Conservation (phyloP, 2,113 vertebrate genomes). For the Actinemys pallida region DNA sequence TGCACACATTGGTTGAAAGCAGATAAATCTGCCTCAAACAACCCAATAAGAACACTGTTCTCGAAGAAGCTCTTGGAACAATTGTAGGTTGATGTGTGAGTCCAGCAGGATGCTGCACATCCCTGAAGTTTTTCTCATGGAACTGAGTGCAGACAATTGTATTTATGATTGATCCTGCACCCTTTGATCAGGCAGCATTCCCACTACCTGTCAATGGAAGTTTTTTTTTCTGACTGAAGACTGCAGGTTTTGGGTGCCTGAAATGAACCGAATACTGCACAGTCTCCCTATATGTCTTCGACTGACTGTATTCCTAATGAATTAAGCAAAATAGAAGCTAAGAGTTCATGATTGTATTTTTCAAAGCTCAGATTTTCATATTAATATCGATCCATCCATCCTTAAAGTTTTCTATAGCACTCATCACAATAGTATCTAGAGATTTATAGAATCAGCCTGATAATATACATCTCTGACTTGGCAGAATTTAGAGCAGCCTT, state of each 20-base stretch:
- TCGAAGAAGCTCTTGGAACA: neutral
- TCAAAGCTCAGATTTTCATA: neutral
- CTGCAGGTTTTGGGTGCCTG: neutral
- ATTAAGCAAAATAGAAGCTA: neutral
- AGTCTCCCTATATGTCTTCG: neutral
- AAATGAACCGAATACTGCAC: neutral
- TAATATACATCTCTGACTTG: neutral
- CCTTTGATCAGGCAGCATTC: neutral
- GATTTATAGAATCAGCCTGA: neutral
- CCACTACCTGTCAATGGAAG: accelerated
- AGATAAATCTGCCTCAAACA: neutral
- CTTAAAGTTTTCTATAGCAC: neutral
- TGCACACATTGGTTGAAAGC: neutral
- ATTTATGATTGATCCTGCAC: neutral
- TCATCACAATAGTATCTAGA: neutral
- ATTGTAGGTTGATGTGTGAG: neutral
- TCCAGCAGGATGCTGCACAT: neutral
- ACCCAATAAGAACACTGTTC: neutral
- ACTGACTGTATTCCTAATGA: neutral
- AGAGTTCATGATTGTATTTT: neutral
- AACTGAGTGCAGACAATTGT: neutral
- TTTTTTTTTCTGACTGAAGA: neutral
- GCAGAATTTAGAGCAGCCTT: neutral
- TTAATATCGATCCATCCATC: neutral
- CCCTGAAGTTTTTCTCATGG: neutral